Evolutionary conservation across 2,888 invertebrate genomes (phyloP), one percentile per base, ranked within the genome.

Genomic region (Ferdinandea cuprea): DNA sequence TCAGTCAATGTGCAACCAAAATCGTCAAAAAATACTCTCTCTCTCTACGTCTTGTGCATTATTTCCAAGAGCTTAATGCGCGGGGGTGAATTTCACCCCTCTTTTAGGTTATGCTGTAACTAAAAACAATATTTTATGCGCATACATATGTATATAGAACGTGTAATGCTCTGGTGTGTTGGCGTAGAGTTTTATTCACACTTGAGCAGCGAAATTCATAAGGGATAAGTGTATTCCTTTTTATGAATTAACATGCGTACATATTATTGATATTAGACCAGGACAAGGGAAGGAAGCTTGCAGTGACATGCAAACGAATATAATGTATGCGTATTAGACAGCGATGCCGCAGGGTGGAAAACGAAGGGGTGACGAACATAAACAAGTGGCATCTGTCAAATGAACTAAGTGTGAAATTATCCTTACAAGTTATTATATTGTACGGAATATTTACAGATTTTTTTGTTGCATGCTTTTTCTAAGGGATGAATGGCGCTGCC

Each of bases 371-470:
- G 71, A 77, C 72, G 69, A 69, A 63, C 58, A 83, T 81, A 86
- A 87, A 87, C 87, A 87, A 87, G 86, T 86, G 86, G 86, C 87
- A 87, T 87, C 87, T 87, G 87, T 86, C 87, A 86, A 86, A 85
- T 86, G 86, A 87, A 87, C 86, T 86, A 87, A 86, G 86, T 87
- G 87, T 86, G 87, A 87, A 87, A 87, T 87, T 86, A 86, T 87
- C 85, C 86, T 86, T 85, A 86, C 85, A 85, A 85, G 86, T 86
- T 86, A 85, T 85, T 81, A 85, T 85, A 85, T 76, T 85, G 81
- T 72, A 73, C 73, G 74, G 81, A 72, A 85, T 85, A 72, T 77
- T 81, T 81, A 81, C 76, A 83, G 83, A 78, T 61, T 65, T 68
- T 61, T 74, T 13, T 54, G n/a, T 54, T 40, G 13, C 37, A 15